Conservation (phyloP, 2,797 vertebrate species). For the Chiloscyllium punctatum region DNA sequence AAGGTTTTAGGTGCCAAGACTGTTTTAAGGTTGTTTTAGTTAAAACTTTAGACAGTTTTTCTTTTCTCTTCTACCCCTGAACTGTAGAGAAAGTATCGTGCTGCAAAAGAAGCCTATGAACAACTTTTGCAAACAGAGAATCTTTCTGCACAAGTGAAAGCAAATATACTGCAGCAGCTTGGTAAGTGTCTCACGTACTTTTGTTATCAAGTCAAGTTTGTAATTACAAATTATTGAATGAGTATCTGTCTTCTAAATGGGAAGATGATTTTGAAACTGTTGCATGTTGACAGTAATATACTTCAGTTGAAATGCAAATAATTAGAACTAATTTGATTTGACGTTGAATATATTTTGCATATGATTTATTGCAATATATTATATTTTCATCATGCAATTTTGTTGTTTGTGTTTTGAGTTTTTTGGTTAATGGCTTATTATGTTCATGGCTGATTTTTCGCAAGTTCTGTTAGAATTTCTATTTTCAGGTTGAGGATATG, state of each 20-base stretch:
- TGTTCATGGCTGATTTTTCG: neutral
- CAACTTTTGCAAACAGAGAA: slow-evolving; percentile 89
- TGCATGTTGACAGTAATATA: neutral
- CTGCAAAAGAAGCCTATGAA: slow-evolving; percentile 95
- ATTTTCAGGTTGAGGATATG: neutral
- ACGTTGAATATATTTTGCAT: neutral
- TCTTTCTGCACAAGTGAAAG: slow-evolving; percentile 96
- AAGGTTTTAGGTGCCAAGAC: neutral
- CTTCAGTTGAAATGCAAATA: neutral
- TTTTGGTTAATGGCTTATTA: neutral
- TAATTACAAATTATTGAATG: neutral
- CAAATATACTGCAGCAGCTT: slow-evolving; percentile 92
- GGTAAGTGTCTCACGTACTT: slow-evolving; percentile 64
- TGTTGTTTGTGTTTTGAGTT: neutral
- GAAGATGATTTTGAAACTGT: neutral
- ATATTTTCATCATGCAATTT: neutral
- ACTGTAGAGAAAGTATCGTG: slow-evolving; percentile 88
- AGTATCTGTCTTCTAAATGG: neutral
- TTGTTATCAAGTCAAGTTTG: neutral
- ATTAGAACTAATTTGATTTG: neutral
- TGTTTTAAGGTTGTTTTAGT: neutral
- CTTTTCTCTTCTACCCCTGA: slow-evolving; percentile 43
- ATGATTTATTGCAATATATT: neutral
- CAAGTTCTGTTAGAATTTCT: too few relatives aligned
- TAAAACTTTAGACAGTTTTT: slow-evolving; percentile 21